These are phyloP conservation scores for Piaya cayana DNA, from an alignment of 2,113 vertebrate genomes.

Conservation along the genomic window DNA sequence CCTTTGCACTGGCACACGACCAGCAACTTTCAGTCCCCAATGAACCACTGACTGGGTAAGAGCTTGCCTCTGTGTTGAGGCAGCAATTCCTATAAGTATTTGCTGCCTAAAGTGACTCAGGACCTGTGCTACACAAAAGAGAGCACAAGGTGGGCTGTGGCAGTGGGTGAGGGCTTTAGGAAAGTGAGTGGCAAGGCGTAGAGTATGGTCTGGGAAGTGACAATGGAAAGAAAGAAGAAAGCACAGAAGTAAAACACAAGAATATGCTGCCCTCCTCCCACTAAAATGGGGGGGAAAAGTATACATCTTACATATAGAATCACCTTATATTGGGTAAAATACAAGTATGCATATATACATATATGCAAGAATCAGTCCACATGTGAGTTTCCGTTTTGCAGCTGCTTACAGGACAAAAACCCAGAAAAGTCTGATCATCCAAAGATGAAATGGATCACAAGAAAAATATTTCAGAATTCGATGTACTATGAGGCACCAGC, in stretches of 20 bases:
- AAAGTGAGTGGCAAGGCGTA: background rate
- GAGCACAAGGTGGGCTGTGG: background rate
- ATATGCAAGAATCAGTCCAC: background rate
- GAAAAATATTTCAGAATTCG: background rate
- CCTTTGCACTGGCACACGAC: background rate
- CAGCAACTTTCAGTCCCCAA: background rate
- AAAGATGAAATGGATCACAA: background rate
- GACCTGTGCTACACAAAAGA: background rate
- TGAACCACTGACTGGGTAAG: background rate
- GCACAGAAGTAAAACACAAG: background rate
- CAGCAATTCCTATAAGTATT: background rate
- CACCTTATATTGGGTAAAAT: background rate
- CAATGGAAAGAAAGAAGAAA: background rate
- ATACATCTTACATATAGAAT: background rate
- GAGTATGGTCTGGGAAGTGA: background rate
- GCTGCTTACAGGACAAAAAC: background rate
- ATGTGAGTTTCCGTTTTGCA: background rate
- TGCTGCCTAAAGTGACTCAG: background rate
- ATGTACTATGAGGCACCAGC: background rate
- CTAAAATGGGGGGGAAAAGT: background rate
- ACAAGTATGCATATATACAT: background rate
- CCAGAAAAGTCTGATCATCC: background rate
- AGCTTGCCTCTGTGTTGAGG: background rate
- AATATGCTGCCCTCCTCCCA: background rate
- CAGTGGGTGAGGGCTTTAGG: background rate